A percentile compares a stretch with the other conserved stretches of the same genome.
These are phyloP conservation scores for Dolichomitus sp. DNA, from an alignment of 2,888 invertebrate genomes.

Conservation along the genomic window DNA sequence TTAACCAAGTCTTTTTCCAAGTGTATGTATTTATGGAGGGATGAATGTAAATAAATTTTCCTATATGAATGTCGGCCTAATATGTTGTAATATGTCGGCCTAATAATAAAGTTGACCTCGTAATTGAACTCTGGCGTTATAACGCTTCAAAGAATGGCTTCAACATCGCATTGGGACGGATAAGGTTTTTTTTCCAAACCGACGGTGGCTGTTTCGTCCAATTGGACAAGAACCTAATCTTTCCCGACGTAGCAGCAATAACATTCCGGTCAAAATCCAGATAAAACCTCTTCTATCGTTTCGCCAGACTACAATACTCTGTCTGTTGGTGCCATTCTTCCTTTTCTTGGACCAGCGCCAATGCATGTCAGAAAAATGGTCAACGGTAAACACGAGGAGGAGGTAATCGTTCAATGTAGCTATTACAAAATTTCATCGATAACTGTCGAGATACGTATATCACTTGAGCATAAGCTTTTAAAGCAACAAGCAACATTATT, in stretches of 20 bases:
- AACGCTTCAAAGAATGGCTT: conserved; percentile 14
- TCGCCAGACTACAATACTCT: conserved; percentile 8
- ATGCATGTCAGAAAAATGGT: background rate
- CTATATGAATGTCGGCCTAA: too few relatives aligned
- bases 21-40: too few relatives aligned
- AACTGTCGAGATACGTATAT: background rate
- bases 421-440: background rate
- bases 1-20: too few relatives aligned
- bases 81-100: too few relatives aligned
- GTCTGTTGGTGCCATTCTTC: background rate
- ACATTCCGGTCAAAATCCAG: conserved; percentile 15
- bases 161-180: conserved; percentile 11
- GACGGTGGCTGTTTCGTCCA: conserved; percentile 24
- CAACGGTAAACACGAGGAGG: background rate
- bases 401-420: conserved; percentile 2
- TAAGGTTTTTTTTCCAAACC: background rate
- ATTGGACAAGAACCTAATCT: conserved; percentile 20
- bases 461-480: too few relatives aligned
- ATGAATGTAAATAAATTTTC: too few relatives aligned
- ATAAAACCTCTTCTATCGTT: conserved; percentile 17
- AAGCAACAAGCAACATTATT: background rate
- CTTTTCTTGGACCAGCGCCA: conserved; percentile 28
- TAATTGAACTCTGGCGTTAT: too few relatives aligned
- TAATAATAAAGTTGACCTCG: too few relatives aligned
- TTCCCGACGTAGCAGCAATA: conserved; percentile 40